Base-by-base conservation (phyloP, 1,140 invertebrate genomes). In the Goniozus legneri region DNA sequence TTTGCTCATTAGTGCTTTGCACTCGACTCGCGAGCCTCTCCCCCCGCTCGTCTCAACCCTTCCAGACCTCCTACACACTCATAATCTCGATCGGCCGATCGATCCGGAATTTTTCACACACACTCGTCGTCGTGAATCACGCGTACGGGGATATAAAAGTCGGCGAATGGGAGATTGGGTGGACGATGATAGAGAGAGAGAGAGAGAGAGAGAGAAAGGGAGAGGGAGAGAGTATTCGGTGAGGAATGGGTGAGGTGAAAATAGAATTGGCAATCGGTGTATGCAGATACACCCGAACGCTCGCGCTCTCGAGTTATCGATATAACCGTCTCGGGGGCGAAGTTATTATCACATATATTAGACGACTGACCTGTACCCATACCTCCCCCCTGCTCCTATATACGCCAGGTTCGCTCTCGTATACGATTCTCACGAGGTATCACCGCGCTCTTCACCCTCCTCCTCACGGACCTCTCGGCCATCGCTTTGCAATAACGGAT, bases 261-360 rank as follows among this genome's bases (percentile, higher is more conserved):
- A 35, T 6, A 27, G 24, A 27, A n/a, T 3, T 10, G 52, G 58
- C 56, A 65, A 67, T 64, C 54, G 59, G 64, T 67, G 66, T 63
- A 65, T 66, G 64, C 58, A 65, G 60, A 67, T 68, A n/a, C n/a
- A n/a, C 54, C 44, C 56, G 64, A 62, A 66, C 67, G 66, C 56
- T 53, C 53, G 54, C 50, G 44, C 58, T 49, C n/a, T n/a, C n/a
- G n/a, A n/a, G 52, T 38, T 50, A 42, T 10, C 24, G 60, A 44
- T 66, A 62, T 58, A 60, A n/a, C n/a, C n/a, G 59, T 63, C 61
- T 39, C 40, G 41, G 46, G 54, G 55, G 50, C 56, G 45, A 66
- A 67, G 58, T 69, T 69, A 67, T 69, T 69, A 69, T 66, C 65
- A 67, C 67, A 64, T 67, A 67, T 65, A 69, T 69, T 69, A 66